Conservation (phyloP, 2,888 invertebrate species). For the Stenolophus ochropezus region DNA sequence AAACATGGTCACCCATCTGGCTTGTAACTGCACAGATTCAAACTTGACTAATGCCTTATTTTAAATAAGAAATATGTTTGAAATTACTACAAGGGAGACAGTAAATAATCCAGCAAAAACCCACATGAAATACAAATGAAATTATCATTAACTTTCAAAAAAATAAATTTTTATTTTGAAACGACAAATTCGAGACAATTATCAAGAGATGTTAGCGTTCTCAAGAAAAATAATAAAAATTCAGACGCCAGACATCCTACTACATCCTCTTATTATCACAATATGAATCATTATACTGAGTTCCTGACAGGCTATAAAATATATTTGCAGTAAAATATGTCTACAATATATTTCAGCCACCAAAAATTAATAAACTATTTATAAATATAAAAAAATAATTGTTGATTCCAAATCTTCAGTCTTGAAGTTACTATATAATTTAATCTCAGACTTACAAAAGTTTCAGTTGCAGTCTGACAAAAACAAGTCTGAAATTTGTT, state of each 20-base stretch:
- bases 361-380: no score
- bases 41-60: no score
- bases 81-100: no score
- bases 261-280: not conserved
- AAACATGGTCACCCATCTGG: not conserved
- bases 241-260: not conserved
- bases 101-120: no score
- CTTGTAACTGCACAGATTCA: not conserved
- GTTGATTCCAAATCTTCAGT: no score
- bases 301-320: no score
- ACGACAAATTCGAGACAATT: not conserved
- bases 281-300: not conserved
- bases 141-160: not conserved
- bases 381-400: no score
- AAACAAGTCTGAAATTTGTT: not conserved
- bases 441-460: no score
- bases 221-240: conserved; percentile 29
- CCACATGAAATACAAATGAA: not conserved
- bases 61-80: no score
- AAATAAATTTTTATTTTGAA: not conserved
- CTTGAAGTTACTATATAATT: no score
- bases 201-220: not conserved
- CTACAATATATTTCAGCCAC: no score
- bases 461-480: not conserved
- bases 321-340: no score